These are phyloP conservation scores for Heliconius melpomene DNA, from an alignment of 1,140 invertebrate species.

Conservation along the genomic window DNA sequence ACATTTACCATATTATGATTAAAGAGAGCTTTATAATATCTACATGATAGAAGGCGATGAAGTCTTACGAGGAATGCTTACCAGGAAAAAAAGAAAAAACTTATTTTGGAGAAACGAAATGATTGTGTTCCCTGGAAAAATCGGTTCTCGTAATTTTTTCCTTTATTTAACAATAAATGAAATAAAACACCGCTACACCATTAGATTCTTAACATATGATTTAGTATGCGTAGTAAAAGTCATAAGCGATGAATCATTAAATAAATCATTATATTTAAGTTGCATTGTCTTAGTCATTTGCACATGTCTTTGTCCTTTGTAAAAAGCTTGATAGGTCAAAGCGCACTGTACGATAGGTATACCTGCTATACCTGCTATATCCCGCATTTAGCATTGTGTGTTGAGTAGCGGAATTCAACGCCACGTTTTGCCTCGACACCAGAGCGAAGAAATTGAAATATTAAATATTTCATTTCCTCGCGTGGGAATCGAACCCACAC, in stretches of 20 bases:
- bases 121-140: neutral
- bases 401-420: too few relatives aligned
- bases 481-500: too few relatives aligned
- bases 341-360: neutral
- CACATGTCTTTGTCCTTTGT: slow-evolving; percentile 64
- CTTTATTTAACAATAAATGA: neutral
- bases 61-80: neutral
- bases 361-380: too few relatives aligned
- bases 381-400: too few relatives aligned
- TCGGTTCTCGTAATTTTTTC: neutral
- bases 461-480: too few relatives aligned
- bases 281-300: slow-evolving; percentile 59
- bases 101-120: neutral
- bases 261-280: slow-evolving; percentile 49
- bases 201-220: slow-evolving; percentile 27
- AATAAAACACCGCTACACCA: slow-evolving; percentile 22
- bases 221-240: slow-evolving; percentile 29
- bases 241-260: slow-evolving; percentile 49
- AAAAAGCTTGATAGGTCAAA: slow-evolving; percentile 51
- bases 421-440: too few relatives aligned
- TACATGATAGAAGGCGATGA: neutral
- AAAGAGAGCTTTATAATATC: neutral
- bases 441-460: too few relatives aligned
- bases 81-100: neutral
- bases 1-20: neutral